Evolutionary conservation across 2,888 invertebrate species (phyloP).

Genomic region (Serrognathus titanus): DNA sequence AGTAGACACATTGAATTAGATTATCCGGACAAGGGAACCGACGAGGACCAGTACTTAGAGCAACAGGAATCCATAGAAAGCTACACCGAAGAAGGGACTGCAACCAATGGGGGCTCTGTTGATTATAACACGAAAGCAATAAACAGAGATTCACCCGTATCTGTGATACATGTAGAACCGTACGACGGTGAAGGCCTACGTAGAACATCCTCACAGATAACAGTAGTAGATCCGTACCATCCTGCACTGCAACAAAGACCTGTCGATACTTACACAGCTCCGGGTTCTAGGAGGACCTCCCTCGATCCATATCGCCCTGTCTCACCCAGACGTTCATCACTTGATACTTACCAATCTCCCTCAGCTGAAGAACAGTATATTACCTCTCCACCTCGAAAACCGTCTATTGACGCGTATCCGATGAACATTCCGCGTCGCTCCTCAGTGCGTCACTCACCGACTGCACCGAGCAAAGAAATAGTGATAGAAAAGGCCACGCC

Average conservation of each 20-base stretch:
- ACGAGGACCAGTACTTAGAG: constrained; percentile 22
- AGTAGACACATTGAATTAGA: constrained; percentile 11
- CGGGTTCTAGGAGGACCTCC: constrained; percentile 25
- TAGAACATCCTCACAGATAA: constrained; percentile 48
- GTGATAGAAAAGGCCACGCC: constrained; percentile 11
- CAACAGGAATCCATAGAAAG: constrained; percentile 51
- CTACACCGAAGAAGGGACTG: constrained; percentile 47
- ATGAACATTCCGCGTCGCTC: constrained; percentile 27
- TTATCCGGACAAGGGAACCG: constrained; percentile 20
- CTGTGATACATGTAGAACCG: constrained; percentile 49
- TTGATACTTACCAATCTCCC: constrained; percentile 21
- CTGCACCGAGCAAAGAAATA: constrained; percentile 27
- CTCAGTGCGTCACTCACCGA: constrained; percentile 32
- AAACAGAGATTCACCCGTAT: constrained; percentile 48
- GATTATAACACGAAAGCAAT: constrained; percentile 42
- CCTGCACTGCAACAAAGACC: constrained; percentile 38
- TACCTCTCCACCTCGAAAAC: constrained; percentile 29
- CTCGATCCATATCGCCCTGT: constrained; percentile 40
- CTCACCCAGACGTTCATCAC: constrained; percentile 51
- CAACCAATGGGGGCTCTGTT: constrained; percentile 28
- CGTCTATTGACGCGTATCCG: constrained; percentile 29
- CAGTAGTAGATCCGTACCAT: constrained; percentile 56
- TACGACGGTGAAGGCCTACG: constrained; percentile 39
- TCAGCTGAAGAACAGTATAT: constrained; percentile 7
- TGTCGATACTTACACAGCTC: constrained; percentile 27